These are phyloP conservation scores for Bombyx mandarina DNA, from an alignment of 1,140 invertebrate genomes.

Conservation along the genomic window DNA sequence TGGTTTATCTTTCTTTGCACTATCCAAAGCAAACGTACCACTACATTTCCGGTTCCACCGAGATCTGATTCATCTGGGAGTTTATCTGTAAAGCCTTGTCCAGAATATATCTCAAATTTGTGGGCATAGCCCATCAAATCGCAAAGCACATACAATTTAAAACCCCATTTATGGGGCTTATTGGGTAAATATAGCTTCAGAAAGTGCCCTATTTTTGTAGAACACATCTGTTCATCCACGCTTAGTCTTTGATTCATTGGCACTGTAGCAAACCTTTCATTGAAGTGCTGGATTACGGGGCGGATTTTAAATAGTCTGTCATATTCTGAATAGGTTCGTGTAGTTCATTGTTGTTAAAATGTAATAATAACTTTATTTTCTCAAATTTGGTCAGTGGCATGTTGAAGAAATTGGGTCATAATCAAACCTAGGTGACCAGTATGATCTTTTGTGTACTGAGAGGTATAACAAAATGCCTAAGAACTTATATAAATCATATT, in stretches of 20 bases:
- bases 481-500: slow-evolving; percentile 25
- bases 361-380: slow-evolving; percentile 29
- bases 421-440: slow-evolving; percentile 11
- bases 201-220: slow-evolving; percentile 24
- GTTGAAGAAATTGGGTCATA: slow-evolving; percentile 32
- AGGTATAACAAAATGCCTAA: slow-evolving; percentile 18
- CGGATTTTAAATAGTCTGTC: slow-evolving; percentile 45
- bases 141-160: slow-evolving; percentile 33
- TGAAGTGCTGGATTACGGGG: slow-evolving; percentile 41
- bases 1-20: slow-evolving; percentile 19
- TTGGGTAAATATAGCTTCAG: slow-evolving; percentile 26
- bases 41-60: slow-evolving; percentile 26
- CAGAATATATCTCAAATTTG: slow-evolving; percentile 23
- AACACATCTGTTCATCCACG: slow-evolving; percentile 28
- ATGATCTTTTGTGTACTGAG: slow-evolving; percentile 14
- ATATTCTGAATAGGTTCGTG: slow-evolving; percentile 36
- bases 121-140: slow-evolving; percentile 23
- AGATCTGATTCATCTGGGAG: slow-evolving; percentile 26
- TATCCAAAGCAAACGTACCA: slow-evolving; percentile 22
- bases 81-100: slow-evolving; percentile 17
- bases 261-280: slow-evolving; percentile 37
- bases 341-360: slow-evolving; percentile 34
- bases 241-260: slow-evolving; percentile 33
- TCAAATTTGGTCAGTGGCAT: slow-evolving; percentile 41
- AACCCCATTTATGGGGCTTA: slow-evolving; percentile 41